phyloP scores from a whole-genome alignment of 2,113 vertebrate species.

The Equus przewalskii region DNA sequence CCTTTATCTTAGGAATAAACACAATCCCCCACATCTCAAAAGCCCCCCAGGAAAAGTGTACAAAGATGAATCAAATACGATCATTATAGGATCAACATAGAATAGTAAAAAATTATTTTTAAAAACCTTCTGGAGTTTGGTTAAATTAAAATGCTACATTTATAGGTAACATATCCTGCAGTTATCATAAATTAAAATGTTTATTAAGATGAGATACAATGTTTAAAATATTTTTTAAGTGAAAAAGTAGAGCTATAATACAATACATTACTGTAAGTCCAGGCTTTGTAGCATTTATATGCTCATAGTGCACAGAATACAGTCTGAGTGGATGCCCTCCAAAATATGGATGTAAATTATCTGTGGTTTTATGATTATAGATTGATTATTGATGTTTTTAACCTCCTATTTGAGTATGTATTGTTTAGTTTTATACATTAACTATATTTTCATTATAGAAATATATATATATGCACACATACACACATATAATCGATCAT shows the following conservation, averaged over 20 bases:
- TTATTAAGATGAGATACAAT: not conserved
- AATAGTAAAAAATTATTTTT: not conserved
- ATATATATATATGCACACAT: not conserved
- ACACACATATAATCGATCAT: not conserved
- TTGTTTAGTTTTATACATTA: not conserved
- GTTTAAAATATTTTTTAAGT: not conserved
- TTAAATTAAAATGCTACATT: not conserved
- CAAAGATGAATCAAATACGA: not conserved
- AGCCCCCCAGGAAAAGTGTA: not conserved
- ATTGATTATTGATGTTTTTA: not conserved
- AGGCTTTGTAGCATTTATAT: too few relatives aligned
- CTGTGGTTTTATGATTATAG: not conserved
- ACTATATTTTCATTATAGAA: not conserved
- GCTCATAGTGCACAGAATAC: not conserved
- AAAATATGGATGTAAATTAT: not conserved
- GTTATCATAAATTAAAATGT: not conserved
- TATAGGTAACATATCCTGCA: not conserved
- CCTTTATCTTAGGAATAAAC: not conserved
- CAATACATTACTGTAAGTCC: not conserved
- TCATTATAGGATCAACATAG: not conserved
- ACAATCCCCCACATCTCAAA: not conserved
- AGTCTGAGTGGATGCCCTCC: not conserved
- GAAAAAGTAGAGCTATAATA: not conserved
- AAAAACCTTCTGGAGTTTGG: not conserved
- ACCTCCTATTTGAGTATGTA: not conserved